phyloP scores from a whole-genome alignment of 2,113 vertebrate genomes.

The Beaufortia kweichowensis region DNA sequence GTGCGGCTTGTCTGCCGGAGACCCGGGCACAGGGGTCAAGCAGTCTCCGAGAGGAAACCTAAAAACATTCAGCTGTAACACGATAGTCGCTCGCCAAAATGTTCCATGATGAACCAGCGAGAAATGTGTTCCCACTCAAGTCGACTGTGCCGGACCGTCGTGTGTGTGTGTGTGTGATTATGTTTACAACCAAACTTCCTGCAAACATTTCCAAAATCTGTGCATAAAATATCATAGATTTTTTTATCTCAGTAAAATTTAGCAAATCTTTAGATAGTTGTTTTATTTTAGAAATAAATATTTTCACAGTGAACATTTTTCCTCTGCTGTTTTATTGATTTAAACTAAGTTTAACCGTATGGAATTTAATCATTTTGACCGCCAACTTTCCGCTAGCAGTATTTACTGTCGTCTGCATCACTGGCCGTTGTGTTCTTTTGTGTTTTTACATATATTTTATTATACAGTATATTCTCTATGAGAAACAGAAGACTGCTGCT shows the following conservation, averaged over 20 bases:
- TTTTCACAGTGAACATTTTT: background rate
- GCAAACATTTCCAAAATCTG: background rate
- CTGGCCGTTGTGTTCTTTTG: background rate
- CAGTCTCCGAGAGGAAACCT: slow-evolving; percentile 26
- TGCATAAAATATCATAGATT: too few relatives aligned
- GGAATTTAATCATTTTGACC: background rate
- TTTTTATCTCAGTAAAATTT: too few relatives aligned
- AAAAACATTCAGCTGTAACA: slow-evolving; percentile 11
- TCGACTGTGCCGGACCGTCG: background rate
- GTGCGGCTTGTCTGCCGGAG: slow-evolving; percentile 53
- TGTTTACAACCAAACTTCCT: background rate
- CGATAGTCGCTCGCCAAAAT: slow-evolving; percentile 22
- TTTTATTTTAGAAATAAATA: background rate
- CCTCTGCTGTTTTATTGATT: background rate
- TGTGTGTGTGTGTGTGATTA: background rate
- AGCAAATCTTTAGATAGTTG: background rate
- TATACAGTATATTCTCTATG: too few relatives aligned
- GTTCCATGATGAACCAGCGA: slow-evolving; percentile 13
- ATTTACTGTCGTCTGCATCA: background rate
- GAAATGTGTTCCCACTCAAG: slow-evolving; percentile 22
- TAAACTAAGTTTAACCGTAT: background rate
- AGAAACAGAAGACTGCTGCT: too few relatives aligned
- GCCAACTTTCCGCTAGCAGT: background rate
- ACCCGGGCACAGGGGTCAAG: slow-evolving; percentile 63
- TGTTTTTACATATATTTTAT: too few relatives aligned